Base-by-base conservation (phyloP, 53 echinoderm and acorn worm genomes). In the Echinometra lucunter region DNA sequence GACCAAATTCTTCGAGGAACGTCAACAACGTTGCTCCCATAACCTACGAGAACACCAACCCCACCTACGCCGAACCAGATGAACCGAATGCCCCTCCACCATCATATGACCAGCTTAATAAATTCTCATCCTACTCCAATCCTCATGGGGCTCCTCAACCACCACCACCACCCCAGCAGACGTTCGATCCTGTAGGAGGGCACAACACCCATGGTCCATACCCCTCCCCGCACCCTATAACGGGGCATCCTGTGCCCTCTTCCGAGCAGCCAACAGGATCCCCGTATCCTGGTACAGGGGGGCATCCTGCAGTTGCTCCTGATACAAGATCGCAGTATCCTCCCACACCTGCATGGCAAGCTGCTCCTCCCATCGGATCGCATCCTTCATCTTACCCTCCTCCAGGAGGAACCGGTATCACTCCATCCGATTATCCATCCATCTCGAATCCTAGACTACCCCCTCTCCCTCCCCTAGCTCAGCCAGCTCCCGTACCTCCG, bases 61-160 rank as follows among this genome's bases (percentile, higher is more conserved):
- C 70, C 30, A 32, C 70, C 34, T n/a, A 21, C 44, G 16, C 83
- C 3, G 83, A 44, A 45, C 44, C 83, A 83, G 42, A 17, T 45
- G 44, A 45, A 47, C 83, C 21, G 8, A 83, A 40, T 44, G 83
- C 83, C n/a, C 83, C 83, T 47, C 83, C 83, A 23, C 83, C 83
- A 45, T 44, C 83, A 0, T 83, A 83, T 23, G 45, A 83, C n/a
- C 47, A 44, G n/a, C 23, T 40, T 47, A 44, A 83, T 32, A 44
- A 83, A n/a, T 83, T 38, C 45, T 83, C 83, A 21, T 44, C 83
- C 7, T 44, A 83, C n/a, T 3, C 44, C 25, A 40, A 44, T 83
- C 83, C 19, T 27, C 83, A 17, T 21, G 8, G 8, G 10, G 6
- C 45, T 8, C 83, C 45, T 21, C 44, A 21, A 45, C 82, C 82